Evolutionary conservation across 2,113 vertebrate species (phyloP), one percentile per base, ranked within the genome.

Genomic region (Rostratula benghalensis): DNA sequence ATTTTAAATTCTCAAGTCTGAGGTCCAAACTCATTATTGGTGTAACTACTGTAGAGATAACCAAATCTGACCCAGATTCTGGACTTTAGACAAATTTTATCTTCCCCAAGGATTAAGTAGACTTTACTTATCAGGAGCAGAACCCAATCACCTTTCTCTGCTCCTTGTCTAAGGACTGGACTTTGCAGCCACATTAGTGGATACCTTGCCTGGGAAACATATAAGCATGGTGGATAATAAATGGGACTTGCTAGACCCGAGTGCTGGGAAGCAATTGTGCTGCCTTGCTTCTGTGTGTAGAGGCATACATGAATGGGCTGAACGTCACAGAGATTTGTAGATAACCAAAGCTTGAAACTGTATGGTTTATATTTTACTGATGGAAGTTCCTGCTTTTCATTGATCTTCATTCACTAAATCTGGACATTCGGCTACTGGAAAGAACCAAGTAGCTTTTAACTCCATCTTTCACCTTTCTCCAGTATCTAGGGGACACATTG

Each of bases 31-130:
- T 89, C 8, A 0, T 87, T 85, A 79, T 7, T 87, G 37, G 71
- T 69, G 18, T 57, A 90, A 91, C 69, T 74, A 61, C 74, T 39
- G 1, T 27, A 30, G 74, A 83, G 54, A 87, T 48, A 95, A 65
- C 50, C n/a, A 76, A 28, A 91, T 28, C 70, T 87, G 83, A 84
- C 61, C 81, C 63, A 93, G 79, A 92, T 94, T 71, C 88, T 93
- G 95, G 93, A 96, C 95, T 97, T 96, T 95, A 94, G 94, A 93
- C 94, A 89, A 77, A 80, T 73, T 89, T 96, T 96, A 96, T 93
- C 70, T 63, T 71, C 50, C 33, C 27, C 7, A 18, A 93, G 89
- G 94, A 77, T 94, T 96, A 94, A 35, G 80, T 19, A 67, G 92
- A 35, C 22, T 85, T 94, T 89, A 73, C 94, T 96, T 95, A 95